phyloP scores from a whole-genome alignment of 2,888 invertebrate species.

The Trichopria drosophilae region DNA sequence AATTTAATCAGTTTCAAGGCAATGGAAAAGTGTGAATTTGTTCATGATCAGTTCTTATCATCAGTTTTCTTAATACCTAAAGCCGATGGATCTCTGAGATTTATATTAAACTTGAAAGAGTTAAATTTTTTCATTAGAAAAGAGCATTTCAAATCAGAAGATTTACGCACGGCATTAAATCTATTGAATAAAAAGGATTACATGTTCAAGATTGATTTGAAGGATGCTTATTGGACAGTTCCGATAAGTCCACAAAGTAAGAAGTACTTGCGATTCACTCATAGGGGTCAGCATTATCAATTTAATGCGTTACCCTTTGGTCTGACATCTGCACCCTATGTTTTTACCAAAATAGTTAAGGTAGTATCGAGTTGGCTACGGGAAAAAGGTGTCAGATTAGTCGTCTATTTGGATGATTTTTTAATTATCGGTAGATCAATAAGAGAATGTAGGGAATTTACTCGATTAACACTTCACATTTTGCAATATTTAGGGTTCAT shows the following conservation, averaged over 20 bases:
- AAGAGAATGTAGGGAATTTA: background rate
- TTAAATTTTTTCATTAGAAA: background rate
- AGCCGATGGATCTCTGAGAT: background rate
- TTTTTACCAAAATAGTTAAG: background rate
- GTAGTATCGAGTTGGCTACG: background rate
- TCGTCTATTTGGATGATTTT: slow-evolving; percentile 5
- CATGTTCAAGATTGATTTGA: background rate
- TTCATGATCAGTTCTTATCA: background rate
- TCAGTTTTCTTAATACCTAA: background rate
- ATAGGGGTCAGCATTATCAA: background rate
- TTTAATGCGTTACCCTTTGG: background rate
- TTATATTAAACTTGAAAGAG: background rate
- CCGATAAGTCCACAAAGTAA: background rate
- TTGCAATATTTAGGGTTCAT: slow-evolving; percentile 3
- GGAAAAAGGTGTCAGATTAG: background rate
- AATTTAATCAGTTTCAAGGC: slow-evolving; percentile 33
- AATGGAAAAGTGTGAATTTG: slow-evolving; percentile 1
- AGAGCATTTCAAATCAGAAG: background rate
- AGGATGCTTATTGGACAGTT: background rate
- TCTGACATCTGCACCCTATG: background rate
- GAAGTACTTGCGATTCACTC: background rate
- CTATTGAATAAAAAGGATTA: background rate
- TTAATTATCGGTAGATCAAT: background rate
- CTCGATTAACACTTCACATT: background rate
- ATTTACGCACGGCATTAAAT: background rate